Evolutionary conservation across 2,113 vertebrate species (phyloP).

Genomic region (Plecotus auritus): DNA sequence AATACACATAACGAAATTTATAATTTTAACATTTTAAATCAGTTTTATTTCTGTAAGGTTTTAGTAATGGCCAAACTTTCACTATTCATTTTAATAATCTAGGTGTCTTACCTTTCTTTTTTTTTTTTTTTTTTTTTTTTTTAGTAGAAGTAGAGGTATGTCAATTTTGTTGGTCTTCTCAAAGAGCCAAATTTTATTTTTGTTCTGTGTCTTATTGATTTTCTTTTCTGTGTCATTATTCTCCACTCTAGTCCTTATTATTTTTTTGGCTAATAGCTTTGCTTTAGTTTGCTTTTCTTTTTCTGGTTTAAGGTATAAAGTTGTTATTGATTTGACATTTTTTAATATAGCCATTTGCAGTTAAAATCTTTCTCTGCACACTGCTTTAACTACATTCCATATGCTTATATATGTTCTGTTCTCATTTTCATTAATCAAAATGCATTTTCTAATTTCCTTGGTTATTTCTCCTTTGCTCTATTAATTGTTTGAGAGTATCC

Average conservation of each 20-base stretch:
- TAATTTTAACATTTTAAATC: not conserved
- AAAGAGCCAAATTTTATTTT: not conserved
- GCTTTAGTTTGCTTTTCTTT: not conserved
- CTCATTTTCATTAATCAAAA: not conserved
- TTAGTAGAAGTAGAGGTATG: not conserved
- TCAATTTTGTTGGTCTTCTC: not conserved
- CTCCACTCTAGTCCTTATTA: not conserved
- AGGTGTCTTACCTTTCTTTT: not conserved
- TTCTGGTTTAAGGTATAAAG: not conserved
- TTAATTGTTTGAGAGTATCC: not conserved
- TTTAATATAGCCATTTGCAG: not conserved
- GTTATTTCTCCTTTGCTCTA: not conserved
- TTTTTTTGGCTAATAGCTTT: not conserved
- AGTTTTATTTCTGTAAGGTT: not conserved
- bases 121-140: not conserved
- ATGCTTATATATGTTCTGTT: not conserved
- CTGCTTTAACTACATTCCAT: not conserved
- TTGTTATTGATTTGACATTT: not conserved
- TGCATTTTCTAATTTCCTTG: not conserved
- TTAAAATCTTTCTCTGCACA: not conserved
- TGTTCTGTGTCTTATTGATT: not conserved
- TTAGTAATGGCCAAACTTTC: not conserved
- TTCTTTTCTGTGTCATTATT: not conserved
- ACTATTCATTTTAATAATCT: not conserved
- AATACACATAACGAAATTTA: not conserved